phyloP scores from a whole-genome alignment of 2,113 vertebrate species.

The Stigmatopora argus region DNA sequence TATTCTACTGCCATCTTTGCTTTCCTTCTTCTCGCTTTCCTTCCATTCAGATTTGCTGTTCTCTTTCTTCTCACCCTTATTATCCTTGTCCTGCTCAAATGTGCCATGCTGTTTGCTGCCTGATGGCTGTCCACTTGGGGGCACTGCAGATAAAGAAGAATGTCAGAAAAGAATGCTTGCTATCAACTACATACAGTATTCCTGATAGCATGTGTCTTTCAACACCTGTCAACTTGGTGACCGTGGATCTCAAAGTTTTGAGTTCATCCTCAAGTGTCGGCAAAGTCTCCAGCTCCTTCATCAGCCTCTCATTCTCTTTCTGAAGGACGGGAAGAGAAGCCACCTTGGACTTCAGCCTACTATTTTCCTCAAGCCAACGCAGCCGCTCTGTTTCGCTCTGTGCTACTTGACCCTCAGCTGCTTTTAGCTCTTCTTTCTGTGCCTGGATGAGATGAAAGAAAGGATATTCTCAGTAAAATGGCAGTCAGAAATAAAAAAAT shows the following conservation, averaged over 20 bases:
- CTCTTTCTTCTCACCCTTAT: constrained; percentile 41
- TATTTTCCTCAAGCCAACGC: constrained; percentile 60
- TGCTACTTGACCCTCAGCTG: constrained; percentile 44
- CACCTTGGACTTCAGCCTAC: constrained; percentile 64
- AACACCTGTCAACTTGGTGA: constrained; percentile 57
- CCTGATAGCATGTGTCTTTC: constrained; percentile 3
- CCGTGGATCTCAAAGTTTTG: constrained; percentile 65
- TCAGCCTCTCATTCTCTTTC: constrained; percentile 63
- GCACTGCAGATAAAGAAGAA: constrained; percentile 7
- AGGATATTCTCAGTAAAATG: background rate
- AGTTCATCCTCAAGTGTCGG: constrained; percentile 69
- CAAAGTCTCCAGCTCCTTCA: constrained; percentile 67
- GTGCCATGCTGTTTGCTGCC: constrained; percentile 15
- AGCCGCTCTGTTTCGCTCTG: constrained; percentile 53
- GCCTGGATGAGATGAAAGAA: constrained; percentile 13
- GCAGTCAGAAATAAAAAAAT: background rate
- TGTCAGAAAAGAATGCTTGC: constrained; percentile 9
- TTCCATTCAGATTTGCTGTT: background rate
- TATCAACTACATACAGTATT: constrained; percentile 13
- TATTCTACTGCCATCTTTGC: constrained; percentile 30
- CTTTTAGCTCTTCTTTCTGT: constrained; percentile 54
- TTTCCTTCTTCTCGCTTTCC: constrained; percentile 33
- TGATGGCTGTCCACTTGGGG: constrained; percentile 44
- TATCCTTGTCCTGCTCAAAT: constrained; percentile 27
- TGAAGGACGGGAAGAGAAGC: constrained; percentile 62